Evolutionary conservation across 2,888 invertebrate genomes (phyloP), one percentile per base, ranked within the genome.

Genomic region (Parochlus steinenii): DNA sequence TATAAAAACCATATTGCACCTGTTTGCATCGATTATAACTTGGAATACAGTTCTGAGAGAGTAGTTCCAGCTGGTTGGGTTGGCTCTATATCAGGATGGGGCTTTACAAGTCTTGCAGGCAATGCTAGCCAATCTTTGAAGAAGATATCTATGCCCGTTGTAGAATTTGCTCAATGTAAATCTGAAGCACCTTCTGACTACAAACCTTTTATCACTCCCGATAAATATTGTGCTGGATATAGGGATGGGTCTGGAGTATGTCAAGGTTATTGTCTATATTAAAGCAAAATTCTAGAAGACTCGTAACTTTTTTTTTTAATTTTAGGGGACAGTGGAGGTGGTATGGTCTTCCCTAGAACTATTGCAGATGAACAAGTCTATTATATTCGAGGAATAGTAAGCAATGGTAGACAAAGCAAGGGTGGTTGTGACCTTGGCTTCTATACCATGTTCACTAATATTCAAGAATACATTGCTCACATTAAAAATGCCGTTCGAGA

Each of bases 151-250:
- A 29, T 40, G 7, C 42, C 42, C 12, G 31, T 33, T 8, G 38
- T 42, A 27, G 11, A 36, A 4, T 40, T 36, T n/a, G 24, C 22
- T 18, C 20, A 33, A 16, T 46, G 46, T 10, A 32, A 32, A 32
- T 12, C 12, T n/a, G 32, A 32, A 24, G 32, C 44, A 7, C 38
- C 43, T n/a, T 6, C 29, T 3, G 32, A 31, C 15, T 43, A 41
- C 25, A 37, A 41, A n/a, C 39, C 30, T 8, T 39, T 42, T 17
- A 33, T 52, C 4, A 45, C 51, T 0, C 29, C 37, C 12, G 55
- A 56, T 43, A 56, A 55, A 44, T 53, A 55, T 40, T 56, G 56
- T 43, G 47, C 51, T 18, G 43, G 47, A 3, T 46, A 42, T 28
- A 35, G 41, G 18, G 46, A 43, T 17, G 40, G 37, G 8, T 20